Evolutionary conservation across 2,888 invertebrate species (phyloP), one percentile per base, ranked within the genome.

Genomic region (Stramonita haemastoma): DNA sequence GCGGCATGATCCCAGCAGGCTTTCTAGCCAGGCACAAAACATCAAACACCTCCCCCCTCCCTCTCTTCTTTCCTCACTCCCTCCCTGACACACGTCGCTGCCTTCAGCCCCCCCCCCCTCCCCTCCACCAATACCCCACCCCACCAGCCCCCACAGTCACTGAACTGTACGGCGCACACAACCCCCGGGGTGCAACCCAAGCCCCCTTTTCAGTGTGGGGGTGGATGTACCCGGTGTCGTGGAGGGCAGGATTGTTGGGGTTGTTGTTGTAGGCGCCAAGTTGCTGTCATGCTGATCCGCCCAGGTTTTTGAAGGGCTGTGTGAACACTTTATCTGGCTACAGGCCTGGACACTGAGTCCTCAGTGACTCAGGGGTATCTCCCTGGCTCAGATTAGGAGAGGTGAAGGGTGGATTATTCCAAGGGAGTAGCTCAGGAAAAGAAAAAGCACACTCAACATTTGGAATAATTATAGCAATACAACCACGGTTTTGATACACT

Each of bases 351-450:
- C 11, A 26, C 73, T 1, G 73, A 13, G 15, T 32, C 11, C 29
- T 32, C 19, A n/a, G 73, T 73, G 73, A 73, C 73, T 73, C 73
- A 73, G 73, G n/a, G 73, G 73, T 73, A 73, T 73, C 73, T n/a
- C n/a, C 73, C n/a, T n/a, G n/a, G n/a, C 46, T 46, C 2, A 46
- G 46, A 46, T 46, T 46, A 46, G 46, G 46, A 46, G 46, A 46
- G 4, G 46, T 46, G 46, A 46, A 46, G 46, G 8, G 46, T 46
- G 2, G 2, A 5, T 46, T 46, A 8, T 46, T 46, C 4, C 2
- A 46, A 46, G 2, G 46, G 46, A 5, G 46, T 46, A 46, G 46
- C 46, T 46, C 46, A 46, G 46, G n/a, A n/a, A n/a, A n/a, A n/a
- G n/a, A n/a, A n/a, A 46, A 46, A 46, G 46, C 8, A 46, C 46